These are phyloP conservation scores for Heliconius eleuchia DNA, from an alignment of 1,140 invertebrate genomes.

Conservation along the genomic window DNA sequence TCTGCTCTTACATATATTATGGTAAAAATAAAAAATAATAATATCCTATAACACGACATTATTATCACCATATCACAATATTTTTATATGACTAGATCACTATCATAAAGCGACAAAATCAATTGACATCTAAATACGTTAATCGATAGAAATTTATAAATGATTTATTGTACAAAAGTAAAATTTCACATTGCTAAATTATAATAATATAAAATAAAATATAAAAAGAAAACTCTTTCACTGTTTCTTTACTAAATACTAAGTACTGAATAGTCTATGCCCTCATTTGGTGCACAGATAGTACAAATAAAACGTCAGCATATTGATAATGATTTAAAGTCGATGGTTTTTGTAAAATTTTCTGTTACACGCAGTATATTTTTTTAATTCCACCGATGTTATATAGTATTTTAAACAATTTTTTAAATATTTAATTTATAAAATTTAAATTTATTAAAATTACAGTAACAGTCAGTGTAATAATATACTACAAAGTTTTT, in stretches of 20 bases:
- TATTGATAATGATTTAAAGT: conserved; percentile 15
- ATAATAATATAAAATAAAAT: conserved; percentile 31
- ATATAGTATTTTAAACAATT: neutral
- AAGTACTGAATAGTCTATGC: conserved; percentile 18
- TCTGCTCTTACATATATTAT: conserved; percentile 69
- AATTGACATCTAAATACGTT: conserved; percentile 16
- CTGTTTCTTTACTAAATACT: conserved; percentile 15
- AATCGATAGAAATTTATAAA: conserved; percentile 16
- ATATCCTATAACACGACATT: conserved; percentile 63
- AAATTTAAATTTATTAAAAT: no score
- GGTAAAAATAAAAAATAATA: conserved; percentile 67
- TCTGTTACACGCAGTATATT: neutral
- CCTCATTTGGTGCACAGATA: conserved; percentile 20
- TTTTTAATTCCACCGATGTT: neutral
- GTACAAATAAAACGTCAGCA: conserved; percentile 30
- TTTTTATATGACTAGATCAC: conserved; percentile 58
- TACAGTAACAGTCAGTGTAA: no score
- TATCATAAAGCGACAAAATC: conserved; percentile 31
- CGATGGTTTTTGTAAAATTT: neutral
- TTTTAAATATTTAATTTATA: no score
- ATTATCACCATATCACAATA: conserved; percentile 58
- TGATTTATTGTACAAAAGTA: conserved; percentile 18
- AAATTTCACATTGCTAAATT: conserved; percentile 46
- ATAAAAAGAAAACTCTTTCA: conserved; percentile 34
- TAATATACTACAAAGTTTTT: neutral